These are phyloP conservation scores for Microcebus jonahi DNA, from an alignment of 2,113 vertebrate species.

Conservation along the genomic window DNA sequence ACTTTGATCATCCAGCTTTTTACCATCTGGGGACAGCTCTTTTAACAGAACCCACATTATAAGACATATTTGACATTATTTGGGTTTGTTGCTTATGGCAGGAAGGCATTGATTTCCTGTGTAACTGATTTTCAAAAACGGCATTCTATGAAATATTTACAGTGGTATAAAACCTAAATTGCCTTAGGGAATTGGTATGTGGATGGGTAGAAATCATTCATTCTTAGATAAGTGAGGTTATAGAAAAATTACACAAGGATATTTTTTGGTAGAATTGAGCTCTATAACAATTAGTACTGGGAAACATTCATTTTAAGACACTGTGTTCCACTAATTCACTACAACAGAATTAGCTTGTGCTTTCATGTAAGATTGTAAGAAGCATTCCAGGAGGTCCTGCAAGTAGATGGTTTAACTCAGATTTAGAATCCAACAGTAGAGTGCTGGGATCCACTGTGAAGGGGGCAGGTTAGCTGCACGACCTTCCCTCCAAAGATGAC, in stretches of 20 bases:
- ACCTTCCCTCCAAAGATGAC: neutral
- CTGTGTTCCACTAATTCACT: neutral
- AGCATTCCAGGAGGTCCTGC: neutral
- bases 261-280: conserved; percentile 46
- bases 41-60: conserved; percentile 17
- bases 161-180: conserved; percentile 26
- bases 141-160: conserved; percentile 58
- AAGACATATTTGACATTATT: conserved; percentile 37
- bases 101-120: conserved; percentile 24
- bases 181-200: conserved; percentile 22
- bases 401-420: neutral
- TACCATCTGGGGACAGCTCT: neutral
- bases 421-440: neutral
- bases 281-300: conserved; percentile 37
- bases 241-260: conserved; percentile 15
- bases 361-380: conserved; percentile 1
- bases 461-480: neutral
- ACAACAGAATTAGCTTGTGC: neutral
- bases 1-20: conserved; percentile 49
- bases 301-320: conserved; percentile 28
- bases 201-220: neutral
- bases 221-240: conserved; percentile 25
- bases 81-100: conserved; percentile 21
- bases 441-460: neutral
- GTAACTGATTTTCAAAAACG: conserved; percentile 44